phyloP scores from a whole-genome alignment of 2,113 vertebrate species.

The Lophura nycthemera region DNA sequence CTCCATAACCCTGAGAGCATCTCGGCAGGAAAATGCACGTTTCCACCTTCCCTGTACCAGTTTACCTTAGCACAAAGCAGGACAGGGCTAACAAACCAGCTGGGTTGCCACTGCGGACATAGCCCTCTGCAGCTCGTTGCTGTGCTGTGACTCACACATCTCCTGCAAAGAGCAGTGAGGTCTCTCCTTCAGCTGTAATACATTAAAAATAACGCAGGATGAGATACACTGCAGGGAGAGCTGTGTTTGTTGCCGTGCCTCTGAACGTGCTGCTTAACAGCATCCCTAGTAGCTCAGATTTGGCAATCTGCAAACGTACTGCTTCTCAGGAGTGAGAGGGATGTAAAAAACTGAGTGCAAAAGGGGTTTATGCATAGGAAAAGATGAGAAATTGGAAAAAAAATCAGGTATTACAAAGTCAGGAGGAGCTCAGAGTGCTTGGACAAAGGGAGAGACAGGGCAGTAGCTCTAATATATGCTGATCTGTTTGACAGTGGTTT shows the following conservation, averaged over 20 bases:
- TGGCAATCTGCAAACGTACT: accelerated
- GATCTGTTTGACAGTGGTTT: neutral
- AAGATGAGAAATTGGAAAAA: accelerated
- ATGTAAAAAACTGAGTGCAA: accelerated
- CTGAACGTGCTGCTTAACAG: accelerated
- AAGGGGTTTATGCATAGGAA: neutral
- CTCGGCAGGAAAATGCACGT: accelerated
- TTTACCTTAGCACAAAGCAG: neutral
- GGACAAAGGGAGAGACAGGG: neutral
- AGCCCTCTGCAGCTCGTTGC: neutral
- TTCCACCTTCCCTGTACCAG: neutral
- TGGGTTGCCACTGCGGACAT: neutral
- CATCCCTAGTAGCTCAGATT: neutral
- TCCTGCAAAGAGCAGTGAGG: neutral
- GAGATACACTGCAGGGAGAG: accelerated
- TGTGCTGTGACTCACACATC: neutral
- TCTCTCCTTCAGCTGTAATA: neutral
- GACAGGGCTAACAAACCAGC: neutral
- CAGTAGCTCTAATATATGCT: accelerated
- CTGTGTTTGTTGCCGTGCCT: accelerated
- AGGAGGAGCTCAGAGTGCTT: neutral
- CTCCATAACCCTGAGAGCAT: neutral
- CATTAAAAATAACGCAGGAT: neutral
- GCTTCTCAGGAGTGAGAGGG: accelerated
- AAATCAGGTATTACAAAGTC: neutral